Percentiles rank a stretch among this genome's conserved stretches.
Evolutionary conservation across 2,797 vertebrate species (phyloP).

Genomic region (Amblyraja radiata): DNA sequence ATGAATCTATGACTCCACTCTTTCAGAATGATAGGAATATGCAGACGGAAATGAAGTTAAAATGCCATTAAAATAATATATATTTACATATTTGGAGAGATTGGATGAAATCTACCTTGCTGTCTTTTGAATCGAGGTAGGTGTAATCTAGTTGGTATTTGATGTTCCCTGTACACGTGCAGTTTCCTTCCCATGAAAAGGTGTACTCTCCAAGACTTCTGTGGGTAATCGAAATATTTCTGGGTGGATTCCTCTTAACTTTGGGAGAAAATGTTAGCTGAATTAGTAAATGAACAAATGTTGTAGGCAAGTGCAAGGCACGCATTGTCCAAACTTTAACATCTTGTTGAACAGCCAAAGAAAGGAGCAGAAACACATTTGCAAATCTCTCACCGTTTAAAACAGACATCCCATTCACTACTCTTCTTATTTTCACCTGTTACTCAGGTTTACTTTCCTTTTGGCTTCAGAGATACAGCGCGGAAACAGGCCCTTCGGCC

Average conservation of each 20-base stretch:
- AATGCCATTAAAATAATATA: not conserved
- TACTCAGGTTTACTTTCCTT: not conserved
- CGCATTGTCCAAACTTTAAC: not conserved
- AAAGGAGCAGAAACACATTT: not conserved
- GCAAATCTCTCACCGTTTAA: not conserved
- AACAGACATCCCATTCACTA: not conserved
- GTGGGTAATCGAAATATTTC: not conserved
- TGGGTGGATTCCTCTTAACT: conserved; percentile 14
- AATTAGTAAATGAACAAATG: not conserved
- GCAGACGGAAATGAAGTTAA: not conserved
- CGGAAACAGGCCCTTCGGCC: no score
- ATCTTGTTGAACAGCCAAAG: not conserved
- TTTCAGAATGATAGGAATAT: not conserved
- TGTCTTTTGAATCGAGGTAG: not conserved
- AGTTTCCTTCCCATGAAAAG: not conserved
- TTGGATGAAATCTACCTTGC: not conserved
- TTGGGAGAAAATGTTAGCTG: not conserved
- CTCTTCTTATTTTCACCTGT: not conserved
- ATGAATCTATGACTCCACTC: not conserved
- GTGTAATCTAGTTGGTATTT: not conserved
- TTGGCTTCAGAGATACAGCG: no score
- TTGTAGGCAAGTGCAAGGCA: not conserved
- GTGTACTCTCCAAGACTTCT: not conserved
- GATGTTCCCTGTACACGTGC: rapidly evolving
- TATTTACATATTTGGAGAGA: no score